Percentiles rank a stretch among this genome's conserved stretches.
Conservation (phyloP, 2,113 vertebrate species). For the Chionis minor region DNA sequence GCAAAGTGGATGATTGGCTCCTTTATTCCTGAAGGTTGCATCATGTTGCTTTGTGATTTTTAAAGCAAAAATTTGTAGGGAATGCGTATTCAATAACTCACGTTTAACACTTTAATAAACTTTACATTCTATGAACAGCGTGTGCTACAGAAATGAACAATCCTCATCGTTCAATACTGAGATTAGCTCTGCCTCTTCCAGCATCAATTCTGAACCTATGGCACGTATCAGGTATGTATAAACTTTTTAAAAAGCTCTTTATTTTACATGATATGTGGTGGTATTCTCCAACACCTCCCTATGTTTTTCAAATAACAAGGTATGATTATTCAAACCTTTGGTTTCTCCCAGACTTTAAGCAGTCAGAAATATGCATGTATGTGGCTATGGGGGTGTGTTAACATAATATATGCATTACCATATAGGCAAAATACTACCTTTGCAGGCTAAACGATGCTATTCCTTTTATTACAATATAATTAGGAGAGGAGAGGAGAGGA, state of each 20-base stretch:
- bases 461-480: not conserved
- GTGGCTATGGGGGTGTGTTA: not conserved
- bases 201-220: not conserved
- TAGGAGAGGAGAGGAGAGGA: not conserved
- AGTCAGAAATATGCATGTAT: not conserved
- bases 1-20: not conserved
- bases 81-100: not conserved
- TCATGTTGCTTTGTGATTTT: not conserved
- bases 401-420: not conserved
- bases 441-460: not conserved
- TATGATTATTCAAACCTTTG: conserved; percentile 26
- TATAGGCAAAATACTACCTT: not conserved
- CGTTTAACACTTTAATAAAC: not conserved
- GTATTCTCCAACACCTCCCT: conserved; percentile 32
- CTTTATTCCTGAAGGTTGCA: not conserved
- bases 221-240: not conserved
- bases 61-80: not conserved
- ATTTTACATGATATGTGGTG: not conserved
- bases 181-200: conserved; percentile 2
- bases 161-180: not conserved
- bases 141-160: not conserved
- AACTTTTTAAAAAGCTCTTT: not conserved
- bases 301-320: conserved; percentile 9
- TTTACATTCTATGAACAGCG: not conserved
- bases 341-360: conserved; percentile 1